Evolutionary conservation across 2,113 vertebrate genomes (phyloP).

Genomic region (Halichoerus grypus): DNA sequence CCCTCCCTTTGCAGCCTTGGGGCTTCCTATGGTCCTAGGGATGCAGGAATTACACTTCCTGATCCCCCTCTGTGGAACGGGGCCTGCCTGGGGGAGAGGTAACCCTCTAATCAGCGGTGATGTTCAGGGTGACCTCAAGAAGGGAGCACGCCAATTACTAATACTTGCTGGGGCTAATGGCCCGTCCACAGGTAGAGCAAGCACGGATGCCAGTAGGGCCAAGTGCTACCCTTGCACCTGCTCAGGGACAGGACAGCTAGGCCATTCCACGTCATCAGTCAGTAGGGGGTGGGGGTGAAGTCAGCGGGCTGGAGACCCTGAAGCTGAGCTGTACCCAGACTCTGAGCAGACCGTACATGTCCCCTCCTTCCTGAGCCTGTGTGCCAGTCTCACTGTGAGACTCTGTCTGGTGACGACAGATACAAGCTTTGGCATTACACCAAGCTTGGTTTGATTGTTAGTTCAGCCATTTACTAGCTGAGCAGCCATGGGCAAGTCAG

Average conservation of each 20-base stretch:
- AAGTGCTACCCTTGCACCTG: not conserved
- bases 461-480: not conserved
- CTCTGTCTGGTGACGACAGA: not conserved
- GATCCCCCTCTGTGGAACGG: not conserved
- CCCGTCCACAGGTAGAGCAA: too few species aligned
- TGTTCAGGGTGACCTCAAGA: not conserved
- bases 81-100: too few species aligned
- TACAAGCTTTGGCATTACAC: not conserved
- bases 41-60: not conserved
- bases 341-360: not conserved
- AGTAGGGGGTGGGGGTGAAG: not conserved
- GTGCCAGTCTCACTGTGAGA: not conserved
- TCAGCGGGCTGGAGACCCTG: not conserved
- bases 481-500: not conserved
- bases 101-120: not conserved
- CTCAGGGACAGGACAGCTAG: not conserved
- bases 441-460: not conserved
- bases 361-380: not conserved
- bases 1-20: not conserved
- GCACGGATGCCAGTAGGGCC: not conserved
- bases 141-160: not conserved
- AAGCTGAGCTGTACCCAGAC: too few species aligned
- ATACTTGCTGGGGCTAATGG: not conserved
- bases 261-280: rapidly evolving
- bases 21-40: not conserved